phyloP scores from a whole-genome alignment of 2,888 invertebrate species.

The Drosophila gaucha region DNA sequence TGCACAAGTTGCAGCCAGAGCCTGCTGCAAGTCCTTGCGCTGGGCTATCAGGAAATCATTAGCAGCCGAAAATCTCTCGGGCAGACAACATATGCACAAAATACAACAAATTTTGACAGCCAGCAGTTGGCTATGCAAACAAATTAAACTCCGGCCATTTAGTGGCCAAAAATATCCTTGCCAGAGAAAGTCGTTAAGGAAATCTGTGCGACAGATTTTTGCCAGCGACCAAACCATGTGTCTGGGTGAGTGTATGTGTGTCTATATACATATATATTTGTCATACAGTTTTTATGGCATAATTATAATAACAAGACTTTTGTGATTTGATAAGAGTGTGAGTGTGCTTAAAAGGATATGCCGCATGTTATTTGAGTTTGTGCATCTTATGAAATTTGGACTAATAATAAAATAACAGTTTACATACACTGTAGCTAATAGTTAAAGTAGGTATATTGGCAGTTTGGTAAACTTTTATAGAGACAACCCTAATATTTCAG shows the following conservation, averaged over 20 bases:
- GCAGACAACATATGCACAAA: conserved; percentile 61
- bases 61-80: conserved; percentile 48
- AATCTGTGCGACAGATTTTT: conserved; percentile 60
- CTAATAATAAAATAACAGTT: not conserved
- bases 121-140: conserved; percentile 54
- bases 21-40: conserved; percentile 5
- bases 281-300: conserved; percentile 35
- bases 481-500: not conserved
- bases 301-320: conserved; percentile 59
- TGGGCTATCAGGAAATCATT: conserved; percentile 80
- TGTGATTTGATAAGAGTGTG: conserved; percentile 30
- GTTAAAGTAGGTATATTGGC: not conserved
- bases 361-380: not conserved
- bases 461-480: not conserved
- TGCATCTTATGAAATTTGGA: not conserved
- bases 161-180: conserved; percentile 29
- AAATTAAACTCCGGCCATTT: conserved; percentile 63
- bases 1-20: conserved; percentile 50
- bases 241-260: conserved; percentile 3
- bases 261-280: not conserved
- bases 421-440: not conserved
- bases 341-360: conserved; percentile 4
- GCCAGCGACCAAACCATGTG: conserved; percentile 13
- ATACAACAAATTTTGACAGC: conserved; percentile 28
- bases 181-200: conserved; percentile 65